A percentile compares a stretch with the other conserved stretches of the same genome.
Conservation (phyloP, 1,140 invertebrate species). For the Babylonia areolata region DNA sequence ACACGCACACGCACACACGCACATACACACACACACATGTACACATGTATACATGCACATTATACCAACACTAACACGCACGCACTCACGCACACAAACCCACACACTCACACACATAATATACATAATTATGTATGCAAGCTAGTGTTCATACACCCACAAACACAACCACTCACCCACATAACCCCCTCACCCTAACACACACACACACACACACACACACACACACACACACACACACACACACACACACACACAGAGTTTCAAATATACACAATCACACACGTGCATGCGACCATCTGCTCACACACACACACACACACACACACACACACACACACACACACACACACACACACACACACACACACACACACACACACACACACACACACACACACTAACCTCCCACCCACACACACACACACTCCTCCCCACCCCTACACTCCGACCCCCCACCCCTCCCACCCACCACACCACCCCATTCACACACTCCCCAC, state of each 20-base stretch:
- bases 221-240: not conserved
- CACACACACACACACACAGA: not conserved
- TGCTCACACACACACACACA: not conserved
- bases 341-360: not conserved
- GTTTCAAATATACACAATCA: not conserved
- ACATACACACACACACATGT: not conserved
- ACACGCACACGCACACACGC: constrained; percentile 12
- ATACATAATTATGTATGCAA: no score
- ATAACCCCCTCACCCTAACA: not conserved
- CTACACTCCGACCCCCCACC: no score
- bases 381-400: not conserved
- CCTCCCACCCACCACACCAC: no score
- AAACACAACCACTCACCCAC: not conserved
- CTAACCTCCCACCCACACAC: not conserved
- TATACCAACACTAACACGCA: not conserved
- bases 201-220: constrained; percentile 11
- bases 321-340: not conserved
- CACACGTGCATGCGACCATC: no score
- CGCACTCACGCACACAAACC: not conserved
- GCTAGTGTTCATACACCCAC: no score
- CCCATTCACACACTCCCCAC: no score
- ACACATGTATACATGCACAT: not conserved
- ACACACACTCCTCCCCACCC: not conserved
- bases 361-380: not conserved
- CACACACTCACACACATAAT: not conserved